A percentile compares a stretch with the other conserved stretches of the same genome.
These are phyloP conservation scores for Hemicordylus capensis DNA, from an alignment of 2,113 vertebrate genomes.

Conservation along the genomic window DNA sequence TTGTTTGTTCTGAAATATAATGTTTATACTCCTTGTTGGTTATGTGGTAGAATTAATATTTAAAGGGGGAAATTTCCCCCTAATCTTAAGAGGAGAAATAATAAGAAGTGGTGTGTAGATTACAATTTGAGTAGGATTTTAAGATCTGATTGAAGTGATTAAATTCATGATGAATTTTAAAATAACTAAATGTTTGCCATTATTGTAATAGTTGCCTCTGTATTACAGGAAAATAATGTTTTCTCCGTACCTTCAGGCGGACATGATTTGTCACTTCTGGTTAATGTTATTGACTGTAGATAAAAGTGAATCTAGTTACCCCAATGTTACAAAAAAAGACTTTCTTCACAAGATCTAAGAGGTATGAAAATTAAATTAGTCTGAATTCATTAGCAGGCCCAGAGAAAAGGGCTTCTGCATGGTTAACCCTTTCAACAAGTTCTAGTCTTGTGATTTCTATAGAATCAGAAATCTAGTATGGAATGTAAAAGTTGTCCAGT, in stretches of 20 bases:
- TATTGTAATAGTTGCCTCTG: slow-evolving; percentile 26
- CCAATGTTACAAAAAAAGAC: slow-evolving; percentile 17
- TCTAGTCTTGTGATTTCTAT: not conserved
- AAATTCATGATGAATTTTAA: slow-evolving; percentile 15
- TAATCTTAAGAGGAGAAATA: not conserved
- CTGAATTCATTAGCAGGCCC: not conserved
- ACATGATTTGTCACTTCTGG: slow-evolving; percentile 30
- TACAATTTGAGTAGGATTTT: slow-evolving; percentile 26
- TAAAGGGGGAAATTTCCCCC: no score
- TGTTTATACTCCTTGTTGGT: not conserved
- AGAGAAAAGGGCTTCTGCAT: not conserved
- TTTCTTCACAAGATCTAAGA: not conserved
- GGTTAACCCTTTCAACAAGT: not conserved
- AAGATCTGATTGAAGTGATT: slow-evolving; percentile 32
- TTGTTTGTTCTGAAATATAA: not conserved
- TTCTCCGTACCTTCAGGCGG: slow-evolving; percentile 26
- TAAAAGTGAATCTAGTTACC: not conserved
- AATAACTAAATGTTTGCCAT: slow-evolving; percentile 20
- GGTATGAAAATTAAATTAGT: not conserved
- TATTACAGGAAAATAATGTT: slow-evolving; percentile 23
- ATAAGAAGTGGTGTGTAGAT: not conserved
- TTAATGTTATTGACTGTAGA: slow-evolving; percentile 33
- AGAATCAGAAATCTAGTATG: not conserved
- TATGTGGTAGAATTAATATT: not conserved
- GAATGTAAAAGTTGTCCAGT: not conserved